Base-by-base conservation (phyloP, 2,888 invertebrate genomes). In the Ceramica pisi region DNA sequence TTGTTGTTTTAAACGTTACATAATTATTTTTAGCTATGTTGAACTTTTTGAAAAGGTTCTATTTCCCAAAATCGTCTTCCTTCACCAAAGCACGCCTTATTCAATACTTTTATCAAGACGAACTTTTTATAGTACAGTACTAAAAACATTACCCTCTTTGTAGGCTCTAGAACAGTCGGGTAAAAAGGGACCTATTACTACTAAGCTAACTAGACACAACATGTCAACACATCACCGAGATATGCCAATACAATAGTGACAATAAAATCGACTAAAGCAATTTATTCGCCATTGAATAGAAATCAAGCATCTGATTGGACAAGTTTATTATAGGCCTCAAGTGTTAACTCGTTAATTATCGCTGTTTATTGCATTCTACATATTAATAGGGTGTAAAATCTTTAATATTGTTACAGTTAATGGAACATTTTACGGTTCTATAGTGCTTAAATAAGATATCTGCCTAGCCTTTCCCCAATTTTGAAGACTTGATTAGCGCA, bases 271-370 rank as follows among this genome's bases (percentile, higher is more conserved):
- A 69, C 31, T 64, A n/a, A 67, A 68, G 23, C 72, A 64, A 72
- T 71, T 71, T 71, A 78, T 74, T 78, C 59, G 61, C 68, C 57
- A 75, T 69, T 78, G 62, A 80, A 80, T 80, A 59, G 75, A 59
- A 57, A 75, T 67, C 76, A 51, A 67, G 62, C 66, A 69, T 56
- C 41, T 44, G 62, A 81, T 81, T 60, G n/a, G 74, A 75, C 82
- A 81, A 81, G 82, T 69, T 81, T 74, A 81, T 80, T 77, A 72
- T 60, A 64, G n/a, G 2, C 38, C 19, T 46, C 4, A n/a, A 57
- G 56, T 51, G 76, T 41, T 57, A 70, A 75, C 26, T 56, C 44
- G 57, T 53, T 76, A 38, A 65, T 65, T 66, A 48, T 35, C 50
- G 38, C 23, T 53, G 38, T 73, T 73, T 59, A 68, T 67, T 59